Evolutionary conservation across 2,888 invertebrate genomes (phyloP), one percentile per base, ranked within the genome.

Genomic region (Clusia tigrina): DNA sequence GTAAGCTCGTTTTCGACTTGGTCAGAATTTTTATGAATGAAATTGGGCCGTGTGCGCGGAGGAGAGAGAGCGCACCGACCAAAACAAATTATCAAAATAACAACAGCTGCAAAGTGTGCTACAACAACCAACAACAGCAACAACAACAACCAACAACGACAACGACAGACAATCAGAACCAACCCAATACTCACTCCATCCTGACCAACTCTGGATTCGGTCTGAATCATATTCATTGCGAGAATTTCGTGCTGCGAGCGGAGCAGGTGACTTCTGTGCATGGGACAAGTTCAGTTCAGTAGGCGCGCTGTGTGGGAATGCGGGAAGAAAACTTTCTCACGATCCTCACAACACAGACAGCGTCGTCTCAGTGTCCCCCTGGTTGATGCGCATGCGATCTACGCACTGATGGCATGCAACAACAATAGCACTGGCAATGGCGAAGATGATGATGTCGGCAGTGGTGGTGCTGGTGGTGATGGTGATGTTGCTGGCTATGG

Each of bases 291-390:
- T 20, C 20, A n/a, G n/a, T 6, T 42, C n/a, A 17, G 42, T 17
- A 42, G 42, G 42, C 42, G 42, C 42, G 20, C 48, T 18, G 48
- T 83, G 83, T 83, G 83, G 83, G 83, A 83, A 83, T 82, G 78
- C 76, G 74, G 76, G 75, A 74, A 78, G 79, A 78, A 74, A 79
- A 82, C 79, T 82, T 83, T 83, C 83, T 82, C 83, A 82, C 82
- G 82, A 82, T 83, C 76, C 71, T 72, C 56, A 62, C 48, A 59
- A 42, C 26, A 42, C 51, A 54, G 51, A 17, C 58, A 63, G 54
- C 62, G n/a, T n/a, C n/a, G n/a, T n/a, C n/a, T n/a, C n/a, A n/a
- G n/a, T n/a, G n/a, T n/a, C n/a, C 23, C 58, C 46, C 22, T 61
- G 38, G 65, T 68, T 71, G 72, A 67, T 69, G 70, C 71, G 71